Evolutionary conservation across 1,140 invertebrate species (phyloP).

Genomic region (Drosophila trapezifrons): DNA sequence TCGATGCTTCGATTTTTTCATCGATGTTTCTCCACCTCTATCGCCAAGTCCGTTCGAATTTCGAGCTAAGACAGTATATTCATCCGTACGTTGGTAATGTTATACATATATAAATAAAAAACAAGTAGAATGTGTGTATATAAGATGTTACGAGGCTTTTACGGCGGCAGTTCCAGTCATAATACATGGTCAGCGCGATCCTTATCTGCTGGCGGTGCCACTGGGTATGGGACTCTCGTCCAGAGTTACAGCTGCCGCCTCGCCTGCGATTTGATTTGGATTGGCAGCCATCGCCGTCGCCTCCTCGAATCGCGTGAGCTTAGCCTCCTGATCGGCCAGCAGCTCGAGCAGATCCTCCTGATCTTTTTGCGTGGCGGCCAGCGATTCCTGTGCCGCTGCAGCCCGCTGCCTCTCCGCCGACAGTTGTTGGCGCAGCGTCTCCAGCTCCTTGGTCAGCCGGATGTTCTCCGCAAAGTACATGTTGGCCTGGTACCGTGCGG

Average conservation of each 20-base stretch:
- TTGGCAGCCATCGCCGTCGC: conserved; percentile 6
- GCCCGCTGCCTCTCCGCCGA: conserved; percentile 57
- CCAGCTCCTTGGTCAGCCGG: conserved; percentile 82
- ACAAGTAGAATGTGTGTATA: conserved; percentile 51
- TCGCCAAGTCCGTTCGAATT: not conserved
- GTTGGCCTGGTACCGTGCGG: conserved; percentile 72
- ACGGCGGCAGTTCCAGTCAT: conserved; percentile 25
- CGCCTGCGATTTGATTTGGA: conserved; percentile 8
- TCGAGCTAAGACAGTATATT: conserved; percentile 25
- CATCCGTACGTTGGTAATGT: conserved; percentile 14
- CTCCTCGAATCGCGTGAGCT: conserved; percentile 63
- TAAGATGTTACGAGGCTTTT: conserved; percentile 13
- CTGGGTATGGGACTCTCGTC: conserved; percentile 9
- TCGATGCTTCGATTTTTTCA: no score
- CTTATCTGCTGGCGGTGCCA: conserved; percentile 52
- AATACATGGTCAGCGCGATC: conserved; percentile 1
- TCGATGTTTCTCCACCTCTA: no score
- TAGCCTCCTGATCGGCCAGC: conserved; percentile 88
- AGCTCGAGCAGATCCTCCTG: conserved; percentile 95
- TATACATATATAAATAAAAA: conserved; percentile 40
- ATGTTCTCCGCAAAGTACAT: conserved; percentile 82
- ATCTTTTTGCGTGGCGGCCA: conserved; percentile 92
- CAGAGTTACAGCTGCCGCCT: not conserved
- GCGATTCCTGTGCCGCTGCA: conserved; percentile 79
- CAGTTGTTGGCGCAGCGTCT: conserved; percentile 67